Evolutionary conservation across 2,888 invertebrate species (phyloP), one percentile per base, ranked within the genome.

Genomic region (Heliconius ismenius): DNA sequence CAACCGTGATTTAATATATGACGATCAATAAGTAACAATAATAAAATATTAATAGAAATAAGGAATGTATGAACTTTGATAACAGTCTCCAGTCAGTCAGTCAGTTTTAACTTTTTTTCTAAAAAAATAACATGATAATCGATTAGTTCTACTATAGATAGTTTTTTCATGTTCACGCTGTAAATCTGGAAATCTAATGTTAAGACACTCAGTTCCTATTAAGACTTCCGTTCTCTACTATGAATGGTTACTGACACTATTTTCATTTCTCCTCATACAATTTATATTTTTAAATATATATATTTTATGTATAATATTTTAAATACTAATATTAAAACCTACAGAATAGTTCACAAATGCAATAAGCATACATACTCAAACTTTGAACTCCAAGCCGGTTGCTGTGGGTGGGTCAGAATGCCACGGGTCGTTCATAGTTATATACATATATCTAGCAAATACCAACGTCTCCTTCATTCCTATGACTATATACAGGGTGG

Each of bases 331-430:
- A 32, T 70, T 54, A 54, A 54, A 11, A 28, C 0, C 21, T 49
- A 49, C 2, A 54, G 43, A 69, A 43, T 68, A 49, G 2, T 49
- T 69, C 39, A 39, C 54, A 54, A 54, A 70, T 32, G 28, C 28
- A 70, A 32, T 70, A 69, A 15, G 62, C 62, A 62, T 15, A 62
- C 54, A 74, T 76, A 76, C 74, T 60, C 74, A 74, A 78, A 78
- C 74, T 78, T 78, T 78, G 78, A 76, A 72, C 78, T 65, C 65
- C 36, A 32, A 78, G 76, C 76, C 76, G 76, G 78, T 76, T 78
- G 62, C 62, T 68, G 76, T 78, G 76, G 78, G 78, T 76, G 78
- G 76, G 73, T 78, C 75, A 78, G 72, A 78, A 78, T 78, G 62
- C 62, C 73, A 68, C 28, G 54, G 64, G 32, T 58, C 54, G 73